Evolutionary conservation across 2,888 invertebrate species (phyloP), one percentile per base, ranked within the genome.

Genomic region (Hipparchia semele): DNA sequence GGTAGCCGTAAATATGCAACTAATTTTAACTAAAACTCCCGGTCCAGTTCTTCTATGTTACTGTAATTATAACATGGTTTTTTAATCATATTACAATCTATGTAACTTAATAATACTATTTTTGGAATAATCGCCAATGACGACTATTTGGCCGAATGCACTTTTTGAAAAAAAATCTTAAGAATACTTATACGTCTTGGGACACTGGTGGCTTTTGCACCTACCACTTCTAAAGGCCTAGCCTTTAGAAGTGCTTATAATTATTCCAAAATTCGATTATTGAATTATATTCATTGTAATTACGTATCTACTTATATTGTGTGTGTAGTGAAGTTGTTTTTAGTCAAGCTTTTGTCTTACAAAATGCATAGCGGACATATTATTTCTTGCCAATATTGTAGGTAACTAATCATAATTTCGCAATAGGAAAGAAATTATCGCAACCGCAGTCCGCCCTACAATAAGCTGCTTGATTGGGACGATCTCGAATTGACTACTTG

Each of bases 401-500:
- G 39, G 39, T 39, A 10, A 54, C 23, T 8, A 23, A 23, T 23
- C 23, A 58, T 39, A 65, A 66, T 51, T 13, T 71, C 66, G 51
- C 60, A 6, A 60, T 12, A 53, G 4, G n/a, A 39, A 51, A 9
- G 49, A 58, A 51, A 9, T 9, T 39, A 60, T 77, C 71, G 73
- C 79, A 80, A 83, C 81, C 79, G 85, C 86, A 86, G 86, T 83
- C 81, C 75, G 81, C 82, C 83, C 79, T 83, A 80, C 80, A 74
- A 65, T 80, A 86, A 89, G 90, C 90, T 91, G 91, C 89, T 91
- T 90, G 89, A 89, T 89, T 76, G 77, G 74, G 78, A 81, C 81
- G 84, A 86, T 87, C 87, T 87, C 85, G 84, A 86, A 87, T 90
- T 86, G 85, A 86, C 78, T 84, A 88, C 89, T 89, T 86, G 88